These are phyloP conservation scores for Lutjanus argentimaculatus DNA, from an alignment of 2,797 vertebrate genomes.

Conservation along the genomic window DNA sequence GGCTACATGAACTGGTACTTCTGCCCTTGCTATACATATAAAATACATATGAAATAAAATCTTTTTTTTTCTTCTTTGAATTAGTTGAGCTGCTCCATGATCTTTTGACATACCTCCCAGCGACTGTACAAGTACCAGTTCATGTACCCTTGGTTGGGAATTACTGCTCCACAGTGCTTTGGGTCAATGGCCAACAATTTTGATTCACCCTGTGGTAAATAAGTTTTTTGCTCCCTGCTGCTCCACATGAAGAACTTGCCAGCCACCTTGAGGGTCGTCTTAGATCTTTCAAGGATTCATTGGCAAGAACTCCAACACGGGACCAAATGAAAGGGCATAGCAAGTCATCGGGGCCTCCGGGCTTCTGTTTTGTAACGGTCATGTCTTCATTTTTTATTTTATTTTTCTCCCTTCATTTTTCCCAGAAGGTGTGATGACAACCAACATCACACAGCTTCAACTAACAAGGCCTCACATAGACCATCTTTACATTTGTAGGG, in stretches of 20 bases:
- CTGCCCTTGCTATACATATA: too few relatives aligned
- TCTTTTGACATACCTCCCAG: not conserved
- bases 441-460: slow-evolving; percentile 25
- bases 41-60: not conserved
- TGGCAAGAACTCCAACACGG: slow-evolving; percentile 34
- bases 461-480: slow-evolving; percentile 15
- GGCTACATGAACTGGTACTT: too few relatives aligned
- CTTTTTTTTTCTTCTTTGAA: not conserved
- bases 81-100: not conserved
- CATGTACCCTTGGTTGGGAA: not conserved
- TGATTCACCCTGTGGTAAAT: slow-evolving; percentile 54
- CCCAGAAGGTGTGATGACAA: slow-evolving; percentile 25
- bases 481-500: slow-evolving; percentile 4
- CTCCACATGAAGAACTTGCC: slow-evolving; percentile 43
- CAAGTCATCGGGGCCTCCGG: slow-evolving; percentile 34
- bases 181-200: slow-evolving; percentile 40
- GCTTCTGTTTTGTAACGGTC: slow-evolving; percentile 27
- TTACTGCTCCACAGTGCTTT: not conserved
- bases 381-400: not conserved
- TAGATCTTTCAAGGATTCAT: slow-evolving; percentile 42
- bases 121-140: not conserved
- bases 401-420: not conserved
- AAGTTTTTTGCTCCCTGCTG: slow-evolving; percentile 55
- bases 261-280: slow-evolving; percentile 53
- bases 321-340: slow-evolving; percentile 57